Percentiles rank a stretch among this genome's conserved stretches.
These are phyloP conservation scores for Drepana arcuata DNA, from an alignment of 1,140 invertebrate genomes.

Conservation along the genomic window DNA sequence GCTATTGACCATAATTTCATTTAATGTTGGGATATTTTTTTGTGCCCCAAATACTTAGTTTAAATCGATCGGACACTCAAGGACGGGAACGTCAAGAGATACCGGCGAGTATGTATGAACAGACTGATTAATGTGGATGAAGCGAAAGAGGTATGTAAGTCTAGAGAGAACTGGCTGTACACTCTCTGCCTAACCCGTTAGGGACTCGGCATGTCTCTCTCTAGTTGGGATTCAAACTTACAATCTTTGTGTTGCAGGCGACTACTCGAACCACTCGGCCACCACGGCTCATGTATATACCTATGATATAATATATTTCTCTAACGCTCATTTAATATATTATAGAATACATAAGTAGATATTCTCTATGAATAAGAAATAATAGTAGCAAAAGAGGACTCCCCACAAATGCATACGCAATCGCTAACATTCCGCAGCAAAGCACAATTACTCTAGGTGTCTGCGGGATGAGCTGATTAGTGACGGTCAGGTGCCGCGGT, in stretches of 20 bases:
- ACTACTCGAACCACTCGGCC: too few species aligned
- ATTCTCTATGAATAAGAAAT: neutral
- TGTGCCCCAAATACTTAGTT: neutral
- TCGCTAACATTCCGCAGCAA: conserved; percentile 30
- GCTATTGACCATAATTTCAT: neutral
- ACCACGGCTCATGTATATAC: neutral
- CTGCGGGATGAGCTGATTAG: conserved; percentile 67
- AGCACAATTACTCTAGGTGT: conserved; percentile 61
- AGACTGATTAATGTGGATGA: too few species aligned
- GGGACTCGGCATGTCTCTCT: too few species aligned
- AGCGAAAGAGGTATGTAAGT: too few species aligned
- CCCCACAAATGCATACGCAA: conserved; percentile 5
- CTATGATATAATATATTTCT: neutral
- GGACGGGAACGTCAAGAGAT: too few species aligned
- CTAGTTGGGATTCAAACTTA: too few species aligned
- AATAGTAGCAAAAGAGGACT: neutral
- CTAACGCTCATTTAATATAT: too few species aligned
- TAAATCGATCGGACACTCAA: neutral
- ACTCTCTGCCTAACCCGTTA: too few species aligned
- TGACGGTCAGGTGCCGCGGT: conserved; percentile 63
- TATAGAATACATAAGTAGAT: too few species aligned
- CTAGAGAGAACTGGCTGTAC: too few species aligned
- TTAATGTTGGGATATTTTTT: neutral
- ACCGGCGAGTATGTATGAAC: too few species aligned
- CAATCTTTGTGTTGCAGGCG: too few species aligned